Evolutionary conservation across 2,888 invertebrate species (phyloP).

Genomic region (Camponotus fellah): DNA sequence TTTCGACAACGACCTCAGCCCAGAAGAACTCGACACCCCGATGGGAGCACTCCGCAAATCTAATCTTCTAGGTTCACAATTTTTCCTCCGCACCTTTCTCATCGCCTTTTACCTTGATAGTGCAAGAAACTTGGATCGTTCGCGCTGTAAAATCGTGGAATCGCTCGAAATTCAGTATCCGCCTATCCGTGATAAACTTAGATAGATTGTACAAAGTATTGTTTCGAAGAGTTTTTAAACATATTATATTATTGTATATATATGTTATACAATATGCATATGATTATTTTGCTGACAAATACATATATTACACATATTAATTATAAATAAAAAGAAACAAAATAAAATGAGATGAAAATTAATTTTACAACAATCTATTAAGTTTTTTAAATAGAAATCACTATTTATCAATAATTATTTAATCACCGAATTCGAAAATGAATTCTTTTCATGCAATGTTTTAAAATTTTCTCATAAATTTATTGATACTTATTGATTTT

Average conservation of each 20-base stretch:
- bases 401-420: not conserved
- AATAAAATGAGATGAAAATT: not conserved
- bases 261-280: not conserved
- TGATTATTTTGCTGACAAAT: not conserved
- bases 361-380: not conserved
- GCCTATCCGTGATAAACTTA: not conserved
- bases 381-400: not conserved
- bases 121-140: slow-evolving; percentile 46
- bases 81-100: slow-evolving; percentile 49
- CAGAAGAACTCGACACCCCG: slow-evolving; percentile 48
- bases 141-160: slow-evolving; percentile 8
- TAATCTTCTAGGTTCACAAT: slow-evolving; percentile 58
- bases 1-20: slow-evolving; percentile 63
- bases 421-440: not conserved
- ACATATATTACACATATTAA: not conserved
- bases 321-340: not conserved
- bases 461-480: slow-evolving; percentile 3
- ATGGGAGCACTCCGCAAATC: slow-evolving; percentile 61
- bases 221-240: not conserved
- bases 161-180: slow-evolving; percentile 19
- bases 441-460: not conserved
- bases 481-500: not conserved
- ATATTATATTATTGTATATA: not conserved
- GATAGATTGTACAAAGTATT: not conserved
- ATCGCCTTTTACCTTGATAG: slow-evolving; percentile 25